Evolutionary conservation across 2,113 vertebrate genomes (phyloP), one percentile per base, ranked within the genome.

Genomic region (Manacus vitellinus): DNA sequence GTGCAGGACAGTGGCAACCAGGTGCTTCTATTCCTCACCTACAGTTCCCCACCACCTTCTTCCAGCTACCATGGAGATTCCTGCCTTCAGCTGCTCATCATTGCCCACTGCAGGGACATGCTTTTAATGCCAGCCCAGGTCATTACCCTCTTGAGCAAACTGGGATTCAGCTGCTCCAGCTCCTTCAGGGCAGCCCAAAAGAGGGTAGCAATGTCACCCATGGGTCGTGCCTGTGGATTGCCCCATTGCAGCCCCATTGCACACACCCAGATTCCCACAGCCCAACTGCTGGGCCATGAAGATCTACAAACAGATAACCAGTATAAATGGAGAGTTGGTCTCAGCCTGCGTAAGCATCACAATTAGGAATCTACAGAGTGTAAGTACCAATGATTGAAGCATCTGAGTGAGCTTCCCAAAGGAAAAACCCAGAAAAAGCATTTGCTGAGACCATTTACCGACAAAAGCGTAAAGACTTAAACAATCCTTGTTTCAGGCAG

Each of bases 171-270:
- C 27, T 66, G 31, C 31, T 79, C 14, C 46, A 49, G 37, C 27
- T 41, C 83, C 66, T 14, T 83, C 24, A 7, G 12, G 18, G 14
- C 63, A 88, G 44, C 35, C 21, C 6, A 67, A 4, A 4, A 43
- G 55, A 9, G 25, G 30, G 22, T 31, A 55, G 14, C 43, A 76
- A 39, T 56, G 68, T 28, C 63, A 63, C 15, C 27, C 49, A 18
- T 54, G 49, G 7, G 11, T 49, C 0, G 0, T 46, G 31, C 31
- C 46, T 44, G 10, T 35, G 62, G 18, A 59, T 17, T 66, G 59
- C 15, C 37, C 44, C 44, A 23, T 33, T 44, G 67, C 9, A 46
- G 14, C 23, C 37, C 43, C 33, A 35, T 2, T 65, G 46, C 28
- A 31, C 18, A 20, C 30, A 31, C 14, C 22, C 73, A 17, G 16